Evolutionary conservation across 2,113 vertebrate species (phyloP).

Genomic region (Cranoglanis bouderius): DNA sequence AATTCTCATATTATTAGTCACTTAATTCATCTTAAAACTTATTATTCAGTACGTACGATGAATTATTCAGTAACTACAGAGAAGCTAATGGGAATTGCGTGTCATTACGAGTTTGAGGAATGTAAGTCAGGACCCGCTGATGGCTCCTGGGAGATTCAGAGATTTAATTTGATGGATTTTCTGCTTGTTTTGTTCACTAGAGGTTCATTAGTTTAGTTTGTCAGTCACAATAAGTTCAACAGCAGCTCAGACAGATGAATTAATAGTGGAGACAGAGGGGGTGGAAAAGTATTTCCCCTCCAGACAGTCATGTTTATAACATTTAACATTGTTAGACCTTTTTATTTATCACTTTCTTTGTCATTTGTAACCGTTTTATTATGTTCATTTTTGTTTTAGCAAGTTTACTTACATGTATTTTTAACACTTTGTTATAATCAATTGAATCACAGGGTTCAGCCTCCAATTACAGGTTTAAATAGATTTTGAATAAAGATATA

Average conservation of each 20-base stretch:
- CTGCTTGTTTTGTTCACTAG: slow-evolving; percentile 1
- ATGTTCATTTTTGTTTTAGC: background rate
- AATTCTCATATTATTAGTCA: slow-evolving; percentile 12
- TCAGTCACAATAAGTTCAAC: background rate
- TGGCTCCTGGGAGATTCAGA: slow-evolving; percentile 11
- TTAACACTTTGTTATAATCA: background rate
- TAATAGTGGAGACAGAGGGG: background rate
- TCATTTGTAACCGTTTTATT: background rate
- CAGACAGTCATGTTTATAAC: background rate
- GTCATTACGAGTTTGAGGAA: slow-evolving; percentile 24
- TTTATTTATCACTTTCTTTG: background rate
- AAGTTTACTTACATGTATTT: background rate
- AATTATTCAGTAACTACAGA: slow-evolving; percentile 13
- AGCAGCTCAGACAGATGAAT: background rate
- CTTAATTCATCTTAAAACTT: slow-evolving; percentile 16
- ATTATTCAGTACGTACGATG: slow-evolving; percentile 3
- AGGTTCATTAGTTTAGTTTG: slow-evolving; percentile 18
- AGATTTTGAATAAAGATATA: background rate
- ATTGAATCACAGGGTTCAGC: background rate
- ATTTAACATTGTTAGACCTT: background rate
- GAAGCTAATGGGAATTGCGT: slow-evolving; percentile 5
- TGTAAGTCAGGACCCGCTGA: slow-evolving; percentile 17
- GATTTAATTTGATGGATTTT: slow-evolving; percentile 25
- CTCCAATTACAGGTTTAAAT: background rate
- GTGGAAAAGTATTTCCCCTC: background rate